Evolutionary conservation across 2,888 invertebrate genomes (phyloP).

Genomic region (Halocaridina rubra): DNA sequence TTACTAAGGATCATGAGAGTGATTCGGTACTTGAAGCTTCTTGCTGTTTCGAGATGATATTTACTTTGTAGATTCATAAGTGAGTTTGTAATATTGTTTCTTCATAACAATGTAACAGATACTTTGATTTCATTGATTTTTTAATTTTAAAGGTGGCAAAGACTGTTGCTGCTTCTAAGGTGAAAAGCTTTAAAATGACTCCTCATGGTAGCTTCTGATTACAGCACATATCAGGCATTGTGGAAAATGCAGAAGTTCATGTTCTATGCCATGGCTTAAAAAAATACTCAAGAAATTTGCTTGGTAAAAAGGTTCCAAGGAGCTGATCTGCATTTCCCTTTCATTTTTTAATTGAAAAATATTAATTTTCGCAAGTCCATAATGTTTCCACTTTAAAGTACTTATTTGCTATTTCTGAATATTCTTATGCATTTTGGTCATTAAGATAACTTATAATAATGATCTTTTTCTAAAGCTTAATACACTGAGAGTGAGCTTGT

Average conservation of each 20-base stretch:
- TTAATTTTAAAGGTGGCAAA: slow-evolving; percentile 18
- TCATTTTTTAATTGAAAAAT: background rate
- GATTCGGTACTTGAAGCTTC: slow-evolving; percentile 23
- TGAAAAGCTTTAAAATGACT: slow-evolving; percentile 15
- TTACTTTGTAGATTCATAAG: slow-evolving; percentile 25
- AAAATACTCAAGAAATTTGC: background rate
- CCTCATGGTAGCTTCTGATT: slow-evolving; percentile 48
- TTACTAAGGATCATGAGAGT: slow-evolving; percentile 22
- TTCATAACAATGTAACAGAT: background rate
- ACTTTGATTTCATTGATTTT: background rate
- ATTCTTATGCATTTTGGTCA: slow-evolving; percentile 25
- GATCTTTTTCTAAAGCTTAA: slow-evolving; percentile 2
- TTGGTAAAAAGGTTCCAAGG: background rate
- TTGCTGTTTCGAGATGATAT: slow-evolving; percentile 10
- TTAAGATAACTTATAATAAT: background rate
- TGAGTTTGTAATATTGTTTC: slow-evolving; percentile 7
- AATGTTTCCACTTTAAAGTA: background rate
- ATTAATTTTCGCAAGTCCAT: no score
- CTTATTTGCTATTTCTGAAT: background rate
- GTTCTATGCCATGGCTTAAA: no score
- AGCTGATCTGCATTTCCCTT: background rate
- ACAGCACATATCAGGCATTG: slow-evolving; percentile 43
- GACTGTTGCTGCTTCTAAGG: slow-evolving; percentile 20
- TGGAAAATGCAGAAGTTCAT: slow-evolving; percentile 25
- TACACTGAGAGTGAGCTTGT: slow-evolving; percentile 18